Evolutionary conservation across 2,888 invertebrate genomes (phyloP).

Genomic region (Hydrotaea diabolus): DNA sequence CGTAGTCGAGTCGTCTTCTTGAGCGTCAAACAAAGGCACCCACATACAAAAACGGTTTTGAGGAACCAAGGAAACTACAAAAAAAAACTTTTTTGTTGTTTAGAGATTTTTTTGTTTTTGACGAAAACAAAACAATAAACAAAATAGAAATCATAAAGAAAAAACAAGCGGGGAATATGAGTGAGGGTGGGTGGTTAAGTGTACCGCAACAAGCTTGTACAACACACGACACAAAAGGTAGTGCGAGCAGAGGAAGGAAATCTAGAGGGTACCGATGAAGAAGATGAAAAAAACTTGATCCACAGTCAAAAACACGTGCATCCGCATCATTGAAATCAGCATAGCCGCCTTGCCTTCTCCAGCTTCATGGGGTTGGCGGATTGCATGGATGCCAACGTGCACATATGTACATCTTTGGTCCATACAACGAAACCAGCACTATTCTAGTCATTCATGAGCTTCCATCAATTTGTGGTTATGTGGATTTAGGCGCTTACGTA

Average conservation of each 20-base stretch:
- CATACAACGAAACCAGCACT: too few relatives aligned
- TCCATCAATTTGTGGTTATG: too few relatives aligned
- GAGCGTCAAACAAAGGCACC: conserved; percentile 42
- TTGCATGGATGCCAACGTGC: not conserved
- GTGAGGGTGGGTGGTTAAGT: conserved; percentile 12
- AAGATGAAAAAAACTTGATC: conserved; percentile 35
- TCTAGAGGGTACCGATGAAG: not conserved
- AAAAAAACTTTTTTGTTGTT: not conserved
- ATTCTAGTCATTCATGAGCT: too few relatives aligned
- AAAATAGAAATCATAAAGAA: conserved; percentile 9
- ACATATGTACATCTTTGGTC: too few relatives aligned
- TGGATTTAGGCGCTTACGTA: too few relatives aligned
- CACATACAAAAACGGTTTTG: conserved; percentile 44
- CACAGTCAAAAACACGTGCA: conserved; percentile 53
- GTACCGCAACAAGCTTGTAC: too few relatives aligned
- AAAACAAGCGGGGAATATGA: conserved; percentile 17
- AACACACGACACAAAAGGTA: not conserved
- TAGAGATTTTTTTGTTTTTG: conserved; percentile 27
- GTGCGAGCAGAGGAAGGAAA: not conserved
- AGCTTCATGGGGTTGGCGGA: not conserved
- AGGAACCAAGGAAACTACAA: conserved; percentile 24
- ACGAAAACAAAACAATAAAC: conserved; percentile 28
- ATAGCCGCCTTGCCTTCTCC: not conserved
- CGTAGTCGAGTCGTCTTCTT: not conserved
- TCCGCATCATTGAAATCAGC: not conserved